Conservation (phyloP, 1,140 invertebrate species). For the Cotesia vestalis region DNA sequence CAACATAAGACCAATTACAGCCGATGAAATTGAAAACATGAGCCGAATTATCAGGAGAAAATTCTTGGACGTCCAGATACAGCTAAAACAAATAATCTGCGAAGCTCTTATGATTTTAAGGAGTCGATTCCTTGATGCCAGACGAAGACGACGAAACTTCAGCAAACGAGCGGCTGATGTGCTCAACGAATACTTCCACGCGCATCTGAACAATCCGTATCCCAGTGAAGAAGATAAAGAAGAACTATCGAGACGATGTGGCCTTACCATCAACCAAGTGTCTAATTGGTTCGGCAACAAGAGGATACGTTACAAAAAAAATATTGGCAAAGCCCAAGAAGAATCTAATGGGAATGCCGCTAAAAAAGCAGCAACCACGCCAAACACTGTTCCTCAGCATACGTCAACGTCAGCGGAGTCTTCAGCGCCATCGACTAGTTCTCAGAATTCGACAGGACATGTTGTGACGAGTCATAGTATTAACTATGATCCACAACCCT, state of each 20-base stretch:
- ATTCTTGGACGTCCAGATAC: constrained; percentile 99
- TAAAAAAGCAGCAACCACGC: constrained; percentile 94
- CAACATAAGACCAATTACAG: constrained; percentile 93
- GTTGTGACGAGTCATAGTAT: constrained; percentile 86
- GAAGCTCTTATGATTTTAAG: constrained; percentile 99
- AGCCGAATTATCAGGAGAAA: constrained; percentile 99
- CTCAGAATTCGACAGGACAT: constrained; percentile 88
- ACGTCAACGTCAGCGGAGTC: constrained; percentile 93
- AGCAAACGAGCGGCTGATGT: constrained; percentile 99
- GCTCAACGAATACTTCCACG: constrained; percentile 99
- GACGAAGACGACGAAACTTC: constrained; percentile 98
- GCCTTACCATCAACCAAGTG: constrained; percentile 97
- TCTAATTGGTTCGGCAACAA: constrained; percentile 99
- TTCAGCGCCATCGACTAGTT: constrained; percentile 78
- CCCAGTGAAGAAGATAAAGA: constrained; percentile 99
- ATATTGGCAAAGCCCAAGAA: constrained; percentile 99
- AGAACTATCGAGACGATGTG: constrained; percentile 98
- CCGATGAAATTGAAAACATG: constrained; percentile 98
- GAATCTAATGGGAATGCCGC: constrained; percentile 99
- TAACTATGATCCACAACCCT: constrained; percentile 83
- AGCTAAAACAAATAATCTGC: constrained; percentile 99
- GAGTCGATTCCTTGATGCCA: constrained; percentile 93
- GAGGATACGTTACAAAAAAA: constrained; percentile 99
- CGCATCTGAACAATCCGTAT: constrained; percentile 99
- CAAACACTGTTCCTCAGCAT: constrained; percentile 83